phyloP scores from a whole-genome alignment of 64 coral and sea anemone species.

The Porites australiensis region DNA sequence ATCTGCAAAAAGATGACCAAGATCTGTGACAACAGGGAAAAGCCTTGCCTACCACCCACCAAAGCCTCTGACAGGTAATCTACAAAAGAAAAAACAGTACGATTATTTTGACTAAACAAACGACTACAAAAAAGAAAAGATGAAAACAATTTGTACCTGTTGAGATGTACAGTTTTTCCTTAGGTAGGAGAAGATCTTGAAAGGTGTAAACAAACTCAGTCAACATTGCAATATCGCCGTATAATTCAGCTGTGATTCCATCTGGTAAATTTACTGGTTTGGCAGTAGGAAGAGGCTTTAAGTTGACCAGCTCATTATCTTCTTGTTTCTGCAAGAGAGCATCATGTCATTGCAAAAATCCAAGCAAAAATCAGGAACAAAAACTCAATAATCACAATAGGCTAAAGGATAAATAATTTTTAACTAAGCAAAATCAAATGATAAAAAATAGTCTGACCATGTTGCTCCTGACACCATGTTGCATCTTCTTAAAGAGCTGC shows the following conservation, averaged over 20 bases:
- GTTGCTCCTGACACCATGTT: no score
- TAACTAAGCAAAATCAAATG: no score
- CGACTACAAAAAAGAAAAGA: no score
- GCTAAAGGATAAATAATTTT: no score
- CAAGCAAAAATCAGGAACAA: no score
- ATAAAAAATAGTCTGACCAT: no score
- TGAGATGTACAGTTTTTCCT: constrained; percentile 49
- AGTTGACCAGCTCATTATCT: constrained; percentile 30
- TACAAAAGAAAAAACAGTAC: neutral
- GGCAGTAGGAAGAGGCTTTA: constrained; percentile 42
- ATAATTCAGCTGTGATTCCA: constrained; percentile 41
- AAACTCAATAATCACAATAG: no score
- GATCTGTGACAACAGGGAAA: constrained; percentile 37
- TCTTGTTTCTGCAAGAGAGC: constrained; percentile 53
- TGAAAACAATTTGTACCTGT: constrained; percentile 1
- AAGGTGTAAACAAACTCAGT: constrained; percentile 55
- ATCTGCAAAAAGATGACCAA: constrained; percentile 62
- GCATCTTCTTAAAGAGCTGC: neutral
- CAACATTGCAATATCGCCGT: constrained; percentile 56
- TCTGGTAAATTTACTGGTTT: constrained; percentile 44
- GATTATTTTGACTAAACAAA: no score
- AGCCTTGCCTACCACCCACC: constrained; percentile 22
- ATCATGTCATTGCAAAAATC: no score
- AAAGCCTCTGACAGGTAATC: constrained; percentile 64
- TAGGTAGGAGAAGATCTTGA: constrained; percentile 46